Percentiles rank a stretch among this genome's conserved stretches.
These are phyloP conservation scores for Drosophila greeni DNA, from an alignment of 2,888 invertebrate genomes.

Conservation along the genomic window DNA sequence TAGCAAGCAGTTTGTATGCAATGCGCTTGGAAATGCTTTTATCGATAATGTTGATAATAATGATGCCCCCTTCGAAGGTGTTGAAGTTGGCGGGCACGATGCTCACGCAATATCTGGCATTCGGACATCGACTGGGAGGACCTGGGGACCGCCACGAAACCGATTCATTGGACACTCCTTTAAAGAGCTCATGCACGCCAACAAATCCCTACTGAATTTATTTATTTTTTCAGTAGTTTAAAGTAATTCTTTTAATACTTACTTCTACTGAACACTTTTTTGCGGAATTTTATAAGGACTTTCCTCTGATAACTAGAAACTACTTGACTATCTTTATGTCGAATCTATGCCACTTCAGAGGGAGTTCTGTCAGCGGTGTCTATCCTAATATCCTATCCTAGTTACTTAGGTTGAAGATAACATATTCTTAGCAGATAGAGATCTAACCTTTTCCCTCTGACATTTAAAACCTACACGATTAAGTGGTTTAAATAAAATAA, in stretches of 20 bases:
- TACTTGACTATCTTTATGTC: neutral
- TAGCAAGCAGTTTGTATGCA: slow-evolving; percentile 72
- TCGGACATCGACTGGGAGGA: slow-evolving; percentile 25
- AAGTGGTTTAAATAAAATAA: neutral
- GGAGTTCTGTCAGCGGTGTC: neutral
- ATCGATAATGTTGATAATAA: slow-evolving; percentile 70
- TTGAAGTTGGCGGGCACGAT: slow-evolving; percentile 58
- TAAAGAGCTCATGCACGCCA: slow-evolving; percentile 3
- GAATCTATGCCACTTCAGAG: neutral
- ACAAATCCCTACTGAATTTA: neutral
- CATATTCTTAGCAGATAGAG: neutral
- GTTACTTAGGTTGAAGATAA: neutral
- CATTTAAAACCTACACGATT: neutral
- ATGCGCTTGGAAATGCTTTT: slow-evolving; percentile 69
- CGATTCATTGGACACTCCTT: slow-evolving; percentile 49
- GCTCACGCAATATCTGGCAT: slow-evolving; percentile 53
- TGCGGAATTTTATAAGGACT: neutral
- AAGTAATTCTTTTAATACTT: neutral
- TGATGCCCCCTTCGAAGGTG: slow-evolving; percentile 67
- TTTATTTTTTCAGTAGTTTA: neutral
- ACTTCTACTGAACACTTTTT: neutral
- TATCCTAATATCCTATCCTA: no score
- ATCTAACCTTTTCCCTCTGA: neutral
- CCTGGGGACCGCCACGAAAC: slow-evolving; percentile 63
- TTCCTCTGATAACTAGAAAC: neutral